Conservation (phyloP, 2,113 vertebrate species). For the Isichthys henryi region DNA sequence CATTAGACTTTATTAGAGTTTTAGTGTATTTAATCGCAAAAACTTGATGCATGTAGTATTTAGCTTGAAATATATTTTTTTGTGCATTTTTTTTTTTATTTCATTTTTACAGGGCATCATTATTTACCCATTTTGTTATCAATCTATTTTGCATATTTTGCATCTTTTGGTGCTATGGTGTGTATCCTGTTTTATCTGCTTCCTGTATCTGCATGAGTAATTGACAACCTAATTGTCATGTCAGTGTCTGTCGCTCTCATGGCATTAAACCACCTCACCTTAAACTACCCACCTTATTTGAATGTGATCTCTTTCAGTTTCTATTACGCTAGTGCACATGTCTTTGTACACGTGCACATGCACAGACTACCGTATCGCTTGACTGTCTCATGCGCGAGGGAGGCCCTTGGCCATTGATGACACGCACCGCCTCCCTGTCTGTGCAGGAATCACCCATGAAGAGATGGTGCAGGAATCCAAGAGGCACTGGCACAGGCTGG, state of each 20-base stretch:
- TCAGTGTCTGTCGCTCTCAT: too few relatives aligned
- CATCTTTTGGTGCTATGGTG: not conserved
- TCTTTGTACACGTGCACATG: not conserved
- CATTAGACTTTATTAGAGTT: too few relatives aligned
- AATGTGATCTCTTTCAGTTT: not conserved
- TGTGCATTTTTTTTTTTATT: not conserved
- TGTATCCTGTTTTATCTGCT: not conserved
- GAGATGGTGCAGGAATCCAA: constrained; percentile 83
- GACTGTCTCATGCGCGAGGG: not conserved
- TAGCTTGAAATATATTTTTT: not conserved
- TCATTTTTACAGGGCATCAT: not conserved
- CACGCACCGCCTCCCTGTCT: constrained; percentile 12
- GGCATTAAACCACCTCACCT: not conserved
- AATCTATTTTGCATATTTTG: not conserved
- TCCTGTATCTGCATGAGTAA: not conserved
- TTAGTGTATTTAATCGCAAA: not conserved
- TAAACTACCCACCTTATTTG: not conserved
- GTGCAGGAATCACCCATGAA: constrained; percentile 72
- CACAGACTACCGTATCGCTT: not conserved
- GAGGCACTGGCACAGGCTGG: constrained; percentile 70
- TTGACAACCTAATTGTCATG: not conserved
- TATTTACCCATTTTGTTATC: not conserved
- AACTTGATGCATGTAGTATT: not conserved
- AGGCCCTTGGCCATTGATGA: not conserved
- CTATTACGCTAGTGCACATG: not conserved